Percentiles rank a stretch among this genome's conserved stretches.
phyloP scores from a whole-genome alignment of 2,888 invertebrate species.

The Myopa tessellatipennis region DNA sequence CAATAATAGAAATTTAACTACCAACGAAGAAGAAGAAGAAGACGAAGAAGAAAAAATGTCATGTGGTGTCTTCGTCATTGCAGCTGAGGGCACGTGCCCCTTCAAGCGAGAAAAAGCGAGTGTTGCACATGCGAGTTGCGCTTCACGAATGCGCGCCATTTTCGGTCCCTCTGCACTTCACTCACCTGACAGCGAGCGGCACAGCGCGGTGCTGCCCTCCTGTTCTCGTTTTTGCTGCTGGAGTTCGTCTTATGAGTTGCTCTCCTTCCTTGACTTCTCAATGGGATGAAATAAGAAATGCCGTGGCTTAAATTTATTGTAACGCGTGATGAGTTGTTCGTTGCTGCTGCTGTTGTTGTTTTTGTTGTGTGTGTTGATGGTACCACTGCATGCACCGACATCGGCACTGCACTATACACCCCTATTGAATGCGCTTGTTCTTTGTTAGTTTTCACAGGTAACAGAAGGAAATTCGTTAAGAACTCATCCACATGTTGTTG shows the following conservation, averaged over 20 bases:
- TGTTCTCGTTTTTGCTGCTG: constrained; percentile 2
- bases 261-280: neutral
- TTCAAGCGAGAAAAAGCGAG: constrained; percentile 39
- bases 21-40: no score
- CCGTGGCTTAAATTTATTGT: constrained; percentile 4
- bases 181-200: constrained; percentile 17
- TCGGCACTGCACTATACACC: neutral
- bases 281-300: constrained; percentile 13
- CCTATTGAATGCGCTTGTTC: neutral
- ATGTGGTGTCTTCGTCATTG: constrained; percentile 20
- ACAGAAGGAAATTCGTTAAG: constrained; percentile 12
- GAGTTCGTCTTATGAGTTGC: neutral
- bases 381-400: neutral
- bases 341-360: constrained; percentile 11
- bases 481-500: constrained; percentile 27
- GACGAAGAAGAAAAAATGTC: constrained; percentile 22
- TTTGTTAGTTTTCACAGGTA: neutral
- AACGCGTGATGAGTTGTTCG: constrained; percentile 26
- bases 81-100: constrained; percentile 43
- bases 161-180: constrained; percentile 1
- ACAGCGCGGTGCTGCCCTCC: constrained; percentile 1
- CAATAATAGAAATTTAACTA: neutral
- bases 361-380: neutral
- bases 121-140: constrained; percentile 14
- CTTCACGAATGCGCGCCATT: constrained; percentile 27